Conservation (phyloP, 2,888 invertebrate genomes). For the Drosophila infuscata region DNA sequence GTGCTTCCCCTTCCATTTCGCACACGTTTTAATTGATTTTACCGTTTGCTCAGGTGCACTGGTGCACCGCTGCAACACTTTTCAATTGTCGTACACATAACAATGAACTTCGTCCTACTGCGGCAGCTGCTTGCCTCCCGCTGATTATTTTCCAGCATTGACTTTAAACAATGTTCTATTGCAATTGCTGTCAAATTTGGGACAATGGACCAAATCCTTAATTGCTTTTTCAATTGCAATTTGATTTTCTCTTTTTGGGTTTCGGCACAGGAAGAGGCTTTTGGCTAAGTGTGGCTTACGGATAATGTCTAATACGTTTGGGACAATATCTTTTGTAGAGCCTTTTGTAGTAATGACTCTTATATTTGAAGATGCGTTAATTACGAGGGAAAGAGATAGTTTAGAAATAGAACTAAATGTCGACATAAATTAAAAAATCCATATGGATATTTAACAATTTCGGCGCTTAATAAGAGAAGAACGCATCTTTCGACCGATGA, state of each 20-base stretch:
- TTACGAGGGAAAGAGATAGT: background rate
- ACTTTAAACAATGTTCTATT: conserved; percentile 24
- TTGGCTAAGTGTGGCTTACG: background rate
- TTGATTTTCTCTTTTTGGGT: background rate
- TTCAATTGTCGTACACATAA: conserved; percentile 35
- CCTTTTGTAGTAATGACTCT: background rate
- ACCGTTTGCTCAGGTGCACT: conserved; percentile 34
- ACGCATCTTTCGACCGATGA: background rate
- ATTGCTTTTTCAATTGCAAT: conserved; percentile 52
- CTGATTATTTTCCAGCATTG: conserved; percentile 60
- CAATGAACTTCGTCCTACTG: conserved; percentile 35
- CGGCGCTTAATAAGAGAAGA: background rate
- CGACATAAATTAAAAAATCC: background rate
- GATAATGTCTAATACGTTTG: background rate
- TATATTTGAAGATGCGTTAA: background rate
- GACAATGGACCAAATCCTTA: conserved; percentile 43
- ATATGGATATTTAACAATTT: background rate
- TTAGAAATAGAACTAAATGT: background rate
- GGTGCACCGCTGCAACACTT: conserved; percentile 45
- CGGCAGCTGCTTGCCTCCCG: conserved; percentile 23
- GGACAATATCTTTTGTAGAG: background rate
- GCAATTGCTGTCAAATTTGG: conserved; percentile 35
- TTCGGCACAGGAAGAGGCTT: conserved; percentile 3
- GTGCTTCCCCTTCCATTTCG: conserved; percentile 39
- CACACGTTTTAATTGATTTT: conserved; percentile 68